Base-by-base conservation (phyloP, 1,140 invertebrate genomes). In the Pentalonia nigronervosa region DNA sequence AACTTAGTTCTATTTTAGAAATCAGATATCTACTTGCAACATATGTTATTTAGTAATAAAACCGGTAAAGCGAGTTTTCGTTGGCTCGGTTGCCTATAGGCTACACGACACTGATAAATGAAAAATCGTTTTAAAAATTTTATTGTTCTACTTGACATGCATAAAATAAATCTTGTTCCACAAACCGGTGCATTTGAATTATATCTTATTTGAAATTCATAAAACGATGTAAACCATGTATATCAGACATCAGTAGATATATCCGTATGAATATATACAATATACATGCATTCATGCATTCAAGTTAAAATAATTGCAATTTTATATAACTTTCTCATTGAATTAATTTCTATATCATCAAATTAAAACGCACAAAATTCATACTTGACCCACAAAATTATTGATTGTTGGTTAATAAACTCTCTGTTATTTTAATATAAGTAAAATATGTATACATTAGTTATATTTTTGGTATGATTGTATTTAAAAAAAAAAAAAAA, bases 191-290 rank as follows among this genome's bases (percentile, higher is more conserved):
- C 45, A 1, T 87, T 30, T 87, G 84, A 47, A 47, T 87, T 87
- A 47, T 87, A 47, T 87, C 9, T 48, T 87, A 87, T 87, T 87
- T 87, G 45, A 87, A 87, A 87, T 47, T 87, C 45, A 87, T 30
- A 17, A 87, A 87, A 87, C 84, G 30, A 87, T 47, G 41, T 84
- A 87, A 47, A 47, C 17, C 9, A 45, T 17, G 84, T 47, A 86
- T 7, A 86, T 84, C 36, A 84, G 9, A 76, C 9, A 84, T 83
- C 17, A 23, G 34, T 8, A 36, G 34, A 83, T 36, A 41, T n/a
- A 67, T 30, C 60, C 30, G 30, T 67, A 67, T 67, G 60, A 67
- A n/a, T 60, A 60, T 84, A 41, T 25, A n/a, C n/a, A n/a, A n/a
- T n/a, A 36, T 41, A 41, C 20, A 36, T 83, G 48, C 17, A 83